Percentiles rank a stretch among this genome's conserved stretches.
Evolutionary conservation across 2,113 vertebrate species (phyloP).

Genomic region (Halichoeres trimaculatus): DNA sequence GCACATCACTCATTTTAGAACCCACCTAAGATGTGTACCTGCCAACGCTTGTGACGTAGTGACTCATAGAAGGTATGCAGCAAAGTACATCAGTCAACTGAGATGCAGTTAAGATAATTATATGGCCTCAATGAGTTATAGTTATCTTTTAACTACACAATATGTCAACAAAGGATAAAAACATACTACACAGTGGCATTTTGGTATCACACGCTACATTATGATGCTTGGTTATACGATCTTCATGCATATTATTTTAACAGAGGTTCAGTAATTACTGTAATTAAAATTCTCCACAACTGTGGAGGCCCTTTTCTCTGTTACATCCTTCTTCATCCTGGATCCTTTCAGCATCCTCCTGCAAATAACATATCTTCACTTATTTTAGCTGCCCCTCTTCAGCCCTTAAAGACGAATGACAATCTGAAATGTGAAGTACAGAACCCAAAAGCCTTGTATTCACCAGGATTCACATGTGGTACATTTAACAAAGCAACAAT

Average conservation of each 20-base stretch:
- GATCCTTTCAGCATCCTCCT: background rate
- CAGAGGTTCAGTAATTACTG: background rate
- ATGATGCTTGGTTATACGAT: too few relatives aligned
- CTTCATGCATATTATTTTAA: too few relatives aligned
- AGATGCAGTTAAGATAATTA: constrained; percentile 8
- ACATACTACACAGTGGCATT: background rate
- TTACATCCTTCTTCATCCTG: constrained; percentile 10
- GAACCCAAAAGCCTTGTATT: background rate
- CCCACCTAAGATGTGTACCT: constrained; percentile 31
- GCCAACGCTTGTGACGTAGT: background rate
- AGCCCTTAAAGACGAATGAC: background rate
- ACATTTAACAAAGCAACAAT: background rate
- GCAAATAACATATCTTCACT: background rate
- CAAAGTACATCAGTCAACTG: background rate
- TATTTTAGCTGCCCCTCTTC: too few relatives aligned
- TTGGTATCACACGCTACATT: too few relatives aligned
- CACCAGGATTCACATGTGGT: too few relatives aligned
- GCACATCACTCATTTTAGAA: background rate
- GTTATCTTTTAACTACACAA: background rate
- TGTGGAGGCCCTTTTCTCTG: background rate
- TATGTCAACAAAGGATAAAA: background rate
- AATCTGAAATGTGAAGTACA: background rate
- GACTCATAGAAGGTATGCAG: background rate
- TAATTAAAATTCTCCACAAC: background rate
- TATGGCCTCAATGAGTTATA: background rate